phyloP scores from a whole-genome alignment of 2,888 invertebrate genomes.

The Gibbula magus region DNA sequence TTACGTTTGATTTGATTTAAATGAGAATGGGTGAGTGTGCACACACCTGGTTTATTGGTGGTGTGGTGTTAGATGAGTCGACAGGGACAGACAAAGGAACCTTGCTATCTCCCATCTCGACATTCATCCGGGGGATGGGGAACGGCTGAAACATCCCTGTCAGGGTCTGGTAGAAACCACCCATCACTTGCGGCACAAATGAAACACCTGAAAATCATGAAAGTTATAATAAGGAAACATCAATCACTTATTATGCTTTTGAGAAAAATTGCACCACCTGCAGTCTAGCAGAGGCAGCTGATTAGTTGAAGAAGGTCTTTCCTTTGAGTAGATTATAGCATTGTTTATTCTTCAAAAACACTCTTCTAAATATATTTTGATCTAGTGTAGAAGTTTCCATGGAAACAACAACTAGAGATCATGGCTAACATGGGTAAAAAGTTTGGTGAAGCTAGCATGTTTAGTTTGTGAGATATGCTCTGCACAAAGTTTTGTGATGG shows the following conservation, averaged over 20 bases:
- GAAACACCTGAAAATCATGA: constrained; percentile 41
- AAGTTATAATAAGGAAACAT: background rate
- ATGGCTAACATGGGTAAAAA: no score
- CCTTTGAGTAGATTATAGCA: no score
- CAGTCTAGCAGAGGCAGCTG: no score
- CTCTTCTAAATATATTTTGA: no score
- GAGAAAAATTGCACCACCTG: constrained; percentile 1
- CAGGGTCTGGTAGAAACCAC: constrained; percentile 49
- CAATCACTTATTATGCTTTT: background rate
- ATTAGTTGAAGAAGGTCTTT: background rate
- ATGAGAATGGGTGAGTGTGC: background rate
- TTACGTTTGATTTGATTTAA: no score
- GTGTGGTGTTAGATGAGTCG: background rate
- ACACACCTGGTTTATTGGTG: background rate
- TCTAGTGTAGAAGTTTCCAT: no score
- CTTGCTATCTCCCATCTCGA: background rate
- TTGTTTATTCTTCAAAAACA: no score
- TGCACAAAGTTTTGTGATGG: no score
- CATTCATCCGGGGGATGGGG: background rate
- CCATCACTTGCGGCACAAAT: constrained; percentile 52
- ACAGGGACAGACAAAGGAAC: background rate
- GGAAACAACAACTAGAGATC: no score
- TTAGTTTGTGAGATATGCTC: no score
- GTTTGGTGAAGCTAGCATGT: no score
- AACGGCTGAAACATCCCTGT: constrained; percentile 26